phyloP scores from a whole-genome alignment of 2,113 vertebrate genomes.

The Nerophis lumbriciformis region DNA sequence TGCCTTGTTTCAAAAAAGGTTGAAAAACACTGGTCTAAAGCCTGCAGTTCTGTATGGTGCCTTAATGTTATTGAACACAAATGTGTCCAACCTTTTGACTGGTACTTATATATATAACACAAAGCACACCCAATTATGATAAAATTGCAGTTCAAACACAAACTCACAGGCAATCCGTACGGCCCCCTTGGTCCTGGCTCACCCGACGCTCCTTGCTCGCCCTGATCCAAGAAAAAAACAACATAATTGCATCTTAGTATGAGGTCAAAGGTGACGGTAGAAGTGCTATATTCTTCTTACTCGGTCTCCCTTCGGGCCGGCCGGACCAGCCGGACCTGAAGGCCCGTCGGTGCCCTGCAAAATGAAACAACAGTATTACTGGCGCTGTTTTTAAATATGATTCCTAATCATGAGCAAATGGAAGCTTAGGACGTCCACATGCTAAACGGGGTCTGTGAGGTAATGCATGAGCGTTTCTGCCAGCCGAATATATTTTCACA shows the following conservation, averaged over 20 bases:
- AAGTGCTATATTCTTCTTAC: conserved; percentile 71
- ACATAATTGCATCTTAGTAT: background rate
- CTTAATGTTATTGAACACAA: too few species aligned
- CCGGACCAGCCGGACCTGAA: conserved; percentile 85
- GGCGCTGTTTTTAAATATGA: conserved; percentile 7
- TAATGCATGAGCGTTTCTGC: conserved; percentile 75
- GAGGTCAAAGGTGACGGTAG: background rate
- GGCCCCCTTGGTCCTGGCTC: conserved; percentile 93
- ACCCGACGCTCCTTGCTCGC: conserved; percentile 76
- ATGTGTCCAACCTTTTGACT: too few species aligned
- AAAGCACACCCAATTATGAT: too few species aligned
- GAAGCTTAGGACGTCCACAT: conserved; percentile 8
- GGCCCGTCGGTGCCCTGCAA: conserved; percentile 88
- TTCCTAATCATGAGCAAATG: conserved; percentile 16
- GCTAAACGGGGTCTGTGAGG: conserved; percentile 32
- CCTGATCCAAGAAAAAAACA: conserved; percentile 46
- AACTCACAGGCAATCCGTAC: conserved; percentile 93
- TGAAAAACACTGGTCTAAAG: too few species aligned
- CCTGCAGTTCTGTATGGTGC: too few species aligned
- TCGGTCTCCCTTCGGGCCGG: conserved; percentile 95
- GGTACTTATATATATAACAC: too few species aligned
- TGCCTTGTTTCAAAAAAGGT: too few species aligned
- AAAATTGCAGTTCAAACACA: background rate
- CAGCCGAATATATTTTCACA: conserved; percentile 25
- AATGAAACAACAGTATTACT: conserved; percentile 8